These are phyloP conservation scores for Archips crataeganus DNA, from an alignment of 2,888 invertebrate genomes.

Conservation along the genomic window DNA sequence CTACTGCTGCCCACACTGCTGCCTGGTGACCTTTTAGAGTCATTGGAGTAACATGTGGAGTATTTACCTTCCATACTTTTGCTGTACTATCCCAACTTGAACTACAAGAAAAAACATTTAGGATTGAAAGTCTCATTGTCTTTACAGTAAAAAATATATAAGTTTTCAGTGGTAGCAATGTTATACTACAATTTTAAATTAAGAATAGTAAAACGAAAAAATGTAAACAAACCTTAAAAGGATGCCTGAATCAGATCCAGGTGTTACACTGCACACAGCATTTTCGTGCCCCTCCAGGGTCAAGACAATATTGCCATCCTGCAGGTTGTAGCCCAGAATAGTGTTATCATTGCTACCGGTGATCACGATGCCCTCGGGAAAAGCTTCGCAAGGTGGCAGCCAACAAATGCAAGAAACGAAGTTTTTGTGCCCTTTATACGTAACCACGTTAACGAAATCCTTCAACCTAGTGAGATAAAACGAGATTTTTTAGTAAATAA, in stretches of 20 bases:
- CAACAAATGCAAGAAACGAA: conserved; percentile 94
- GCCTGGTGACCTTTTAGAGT: conserved; percentile 90
- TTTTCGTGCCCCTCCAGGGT: conserved; percentile 92
- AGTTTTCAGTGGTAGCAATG: neutral
- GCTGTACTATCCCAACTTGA: conserved; percentile 98
- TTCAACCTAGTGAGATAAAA: conserved; percentile 74
- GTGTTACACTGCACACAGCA: conserved; percentile 86
- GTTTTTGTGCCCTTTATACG: conserved; percentile 92
- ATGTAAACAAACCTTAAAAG: conserved; percentile 65
- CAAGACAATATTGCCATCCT: conserved; percentile 88
- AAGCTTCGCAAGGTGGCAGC: conserved; percentile 88
- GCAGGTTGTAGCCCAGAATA: conserved; percentile 92
- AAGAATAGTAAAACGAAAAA: neutral
- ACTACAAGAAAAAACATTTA: conserved; percentile 84
- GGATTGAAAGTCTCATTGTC: neutral
- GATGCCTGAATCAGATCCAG: conserved; percentile 73
- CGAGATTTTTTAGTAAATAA: conserved; percentile 18
- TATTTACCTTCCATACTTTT: conserved; percentile 91
- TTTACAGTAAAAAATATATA: neutral
- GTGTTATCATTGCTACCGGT: conserved; percentile 96
- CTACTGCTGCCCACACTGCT: conserved; percentile 94
- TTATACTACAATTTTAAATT: neutral
- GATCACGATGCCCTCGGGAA: conserved; percentile 92
- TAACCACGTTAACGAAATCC: conserved; percentile 88
- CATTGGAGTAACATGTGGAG: conserved; percentile 79